phyloP scores from a whole-genome alignment of 2,797 vertebrate genomes.

The Danionella dracula region DNA sequence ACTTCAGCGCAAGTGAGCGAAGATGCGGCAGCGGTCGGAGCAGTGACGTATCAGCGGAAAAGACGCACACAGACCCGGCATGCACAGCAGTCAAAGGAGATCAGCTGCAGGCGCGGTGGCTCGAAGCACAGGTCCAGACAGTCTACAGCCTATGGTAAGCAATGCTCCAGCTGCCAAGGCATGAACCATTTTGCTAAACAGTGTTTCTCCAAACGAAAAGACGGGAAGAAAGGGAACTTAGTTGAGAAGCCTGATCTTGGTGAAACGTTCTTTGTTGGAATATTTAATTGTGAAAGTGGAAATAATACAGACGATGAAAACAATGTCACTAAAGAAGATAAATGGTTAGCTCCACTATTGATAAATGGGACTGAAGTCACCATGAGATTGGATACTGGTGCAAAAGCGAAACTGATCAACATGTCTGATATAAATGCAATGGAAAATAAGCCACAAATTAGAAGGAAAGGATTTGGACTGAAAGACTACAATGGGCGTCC shows the following conservation, averaged over 20 bases:
- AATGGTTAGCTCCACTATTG: slow-evolving; percentile 9
- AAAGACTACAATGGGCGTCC: slow-evolving; percentile 32
- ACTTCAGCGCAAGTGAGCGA: too few relatives aligned
- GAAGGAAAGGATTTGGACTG: neutral
- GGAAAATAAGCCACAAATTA: slow-evolving; percentile 31
- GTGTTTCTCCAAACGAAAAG: slow-evolving; percentile 17
- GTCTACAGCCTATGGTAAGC: slow-evolving; percentile 4
- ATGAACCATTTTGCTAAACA: slow-evolving; percentile 29
- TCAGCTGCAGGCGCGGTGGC: slow-evolving; percentile 14
- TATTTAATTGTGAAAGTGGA: slow-evolving; percentile 16
- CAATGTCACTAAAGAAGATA: slow-evolving; percentile 5
- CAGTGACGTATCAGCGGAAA: too few relatives aligned
- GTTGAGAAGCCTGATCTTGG: slow-evolving; percentile 22
- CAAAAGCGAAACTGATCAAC: neutral
- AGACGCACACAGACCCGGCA: too few relatives aligned
- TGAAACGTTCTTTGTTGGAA: slow-evolving; percentile 30
- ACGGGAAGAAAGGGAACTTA: neutral
- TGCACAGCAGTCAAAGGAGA: too few relatives aligned
- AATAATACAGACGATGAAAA: neutral
- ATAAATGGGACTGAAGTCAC: slow-evolving; percentile 16
- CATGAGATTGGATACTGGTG: slow-evolving; percentile 29
- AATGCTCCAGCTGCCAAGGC: slow-evolving; percentile 18
- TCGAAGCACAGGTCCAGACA: neutral
- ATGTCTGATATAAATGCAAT: neutral
- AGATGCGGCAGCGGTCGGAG: too few relatives aligned